phyloP scores from a whole-genome alignment of 2,888 invertebrate genomes.

The Eilema caniola region DNA sequence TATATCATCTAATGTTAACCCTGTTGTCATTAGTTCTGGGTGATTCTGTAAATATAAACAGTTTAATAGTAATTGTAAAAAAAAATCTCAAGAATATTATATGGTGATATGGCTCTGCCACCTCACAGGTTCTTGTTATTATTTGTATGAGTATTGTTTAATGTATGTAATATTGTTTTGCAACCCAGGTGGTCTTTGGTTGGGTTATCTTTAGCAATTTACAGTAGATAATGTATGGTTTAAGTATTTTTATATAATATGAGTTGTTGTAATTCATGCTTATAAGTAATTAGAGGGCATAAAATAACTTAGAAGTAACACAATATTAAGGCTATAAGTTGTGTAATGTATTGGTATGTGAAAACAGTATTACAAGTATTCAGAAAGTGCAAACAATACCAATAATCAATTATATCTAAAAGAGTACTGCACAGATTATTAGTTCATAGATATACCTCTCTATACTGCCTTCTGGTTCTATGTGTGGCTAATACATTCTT shows the following conservation, averaged over 20 bases:
- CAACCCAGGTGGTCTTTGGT: neutral
- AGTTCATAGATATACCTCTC: conserved; percentile 84
- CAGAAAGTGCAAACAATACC: neutral
- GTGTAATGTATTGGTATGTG: neutral
- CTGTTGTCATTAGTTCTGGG: conserved; percentile 92
- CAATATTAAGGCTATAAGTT: neutral
- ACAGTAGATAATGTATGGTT: neutral
- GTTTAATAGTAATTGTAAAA: neutral
- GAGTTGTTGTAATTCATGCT: neutral
- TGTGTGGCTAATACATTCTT: conserved; percentile 90
- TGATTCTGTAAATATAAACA: conserved; percentile 84
- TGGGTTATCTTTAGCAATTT: too few species aligned
- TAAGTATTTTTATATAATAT: neutral
- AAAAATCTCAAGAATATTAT: neutral
- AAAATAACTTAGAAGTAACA: neutral
- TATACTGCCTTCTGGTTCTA: conserved; percentile 90
- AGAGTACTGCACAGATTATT: neutral
- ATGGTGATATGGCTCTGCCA: neutral
- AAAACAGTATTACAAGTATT: neutral
- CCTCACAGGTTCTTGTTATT: neutral
- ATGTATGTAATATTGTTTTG: neutral
- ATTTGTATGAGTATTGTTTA: neutral
- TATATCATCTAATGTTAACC: conserved; percentile 89
- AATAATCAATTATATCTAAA: neutral
- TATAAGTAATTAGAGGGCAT: neutral